These are phyloP conservation scores for Strongylocentrotus purpuratus DNA, from an alignment of 35 echinoderm and acorn worm species.

Conservation along the genomic window DNA sequence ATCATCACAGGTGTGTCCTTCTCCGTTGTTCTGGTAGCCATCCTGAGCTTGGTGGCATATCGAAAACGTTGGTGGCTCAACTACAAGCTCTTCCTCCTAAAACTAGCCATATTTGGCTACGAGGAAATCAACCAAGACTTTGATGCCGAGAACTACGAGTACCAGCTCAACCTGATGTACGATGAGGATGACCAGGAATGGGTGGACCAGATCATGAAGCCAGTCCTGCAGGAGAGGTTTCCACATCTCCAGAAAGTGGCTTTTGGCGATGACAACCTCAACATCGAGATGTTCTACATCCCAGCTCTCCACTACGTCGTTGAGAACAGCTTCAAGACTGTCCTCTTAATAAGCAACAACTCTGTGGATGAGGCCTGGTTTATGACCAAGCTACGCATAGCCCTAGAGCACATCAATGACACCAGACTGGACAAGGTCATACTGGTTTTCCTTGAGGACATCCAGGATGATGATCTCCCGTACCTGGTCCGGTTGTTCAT, in stretches of 20 bases:
- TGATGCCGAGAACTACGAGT: background rate
- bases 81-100: background rate
- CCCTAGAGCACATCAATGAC: conserved; percentile 11
- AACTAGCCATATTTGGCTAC: background rate
- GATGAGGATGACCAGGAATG: background rate
- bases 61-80: background rate
- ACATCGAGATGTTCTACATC: conserved; percentile 3
- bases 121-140: background rate
- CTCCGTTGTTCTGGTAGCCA: background rate
- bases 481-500: background rate
- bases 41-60: background rate
- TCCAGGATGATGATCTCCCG: background rate
- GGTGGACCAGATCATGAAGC: background rate
- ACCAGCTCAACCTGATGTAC: conserved; percentile 16
- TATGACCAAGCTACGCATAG: conserved; percentile 26
- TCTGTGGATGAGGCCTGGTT: conserved; percentile 22
- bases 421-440: conserved; percentile 35
- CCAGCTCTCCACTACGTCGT: background rate
- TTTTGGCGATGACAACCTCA: background rate
- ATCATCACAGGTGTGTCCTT: background rate
- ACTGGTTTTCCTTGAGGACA: conserved; percentile 6
- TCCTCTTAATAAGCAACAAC: background rate
- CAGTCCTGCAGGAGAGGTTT: background rate
- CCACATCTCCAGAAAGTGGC: background rate
- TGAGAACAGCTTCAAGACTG: conserved; percentile 28